Evolutionary conservation across 2,113 vertebrate species (phyloP).

Genomic region (Pseudorhombus dupliciocellatus): DNA sequence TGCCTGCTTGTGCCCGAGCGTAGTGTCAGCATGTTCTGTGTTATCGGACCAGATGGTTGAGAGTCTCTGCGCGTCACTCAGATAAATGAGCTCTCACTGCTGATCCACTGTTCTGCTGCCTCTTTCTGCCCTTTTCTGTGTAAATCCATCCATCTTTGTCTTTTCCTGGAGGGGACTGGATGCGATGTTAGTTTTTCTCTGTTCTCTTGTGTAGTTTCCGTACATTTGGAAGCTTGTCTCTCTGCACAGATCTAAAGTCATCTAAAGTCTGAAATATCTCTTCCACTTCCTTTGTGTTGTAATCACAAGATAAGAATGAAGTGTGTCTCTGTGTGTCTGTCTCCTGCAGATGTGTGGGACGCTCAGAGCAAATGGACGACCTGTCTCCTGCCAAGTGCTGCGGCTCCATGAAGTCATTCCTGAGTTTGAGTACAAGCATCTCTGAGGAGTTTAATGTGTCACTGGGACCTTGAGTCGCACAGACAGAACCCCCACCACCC

Average conservation of each 20-base stretch:
- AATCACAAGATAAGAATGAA: too few species aligned
- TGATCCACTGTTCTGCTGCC: not conserved
- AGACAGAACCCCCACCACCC: constrained; percentile 6
- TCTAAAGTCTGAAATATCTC: too few species aligned
- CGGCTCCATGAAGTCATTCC: constrained; percentile 23
- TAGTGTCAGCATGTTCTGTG: constrained; percentile 27
- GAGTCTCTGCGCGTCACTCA: not conserved
- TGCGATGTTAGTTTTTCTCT: too few species aligned
- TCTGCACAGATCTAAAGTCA: too few species aligned
- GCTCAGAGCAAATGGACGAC: constrained; percentile 17
- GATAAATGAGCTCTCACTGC: not conserved
- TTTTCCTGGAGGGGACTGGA: not conserved
- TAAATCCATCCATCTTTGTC: not conserved
- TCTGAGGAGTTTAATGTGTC: constrained; percentile 47
- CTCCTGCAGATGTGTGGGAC: constrained; percentile 51
- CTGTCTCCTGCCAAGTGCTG: constrained; percentile 20
- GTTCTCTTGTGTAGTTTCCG: too few species aligned
- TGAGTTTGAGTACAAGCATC: constrained; percentile 27
- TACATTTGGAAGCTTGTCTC: too few species aligned
- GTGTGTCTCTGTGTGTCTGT: not conserved
- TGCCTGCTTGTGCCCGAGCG: not conserved
- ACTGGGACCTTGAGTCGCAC: constrained; percentile 51
- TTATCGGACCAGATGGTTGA: constrained; percentile 10
- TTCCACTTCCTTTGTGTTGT: too few species aligned
- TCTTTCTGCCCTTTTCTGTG: not conserved